These are phyloP conservation scores for Phylloscopus trochilus DNA, from an alignment of 2,113 vertebrate species.

Conservation along the genomic window DNA sequence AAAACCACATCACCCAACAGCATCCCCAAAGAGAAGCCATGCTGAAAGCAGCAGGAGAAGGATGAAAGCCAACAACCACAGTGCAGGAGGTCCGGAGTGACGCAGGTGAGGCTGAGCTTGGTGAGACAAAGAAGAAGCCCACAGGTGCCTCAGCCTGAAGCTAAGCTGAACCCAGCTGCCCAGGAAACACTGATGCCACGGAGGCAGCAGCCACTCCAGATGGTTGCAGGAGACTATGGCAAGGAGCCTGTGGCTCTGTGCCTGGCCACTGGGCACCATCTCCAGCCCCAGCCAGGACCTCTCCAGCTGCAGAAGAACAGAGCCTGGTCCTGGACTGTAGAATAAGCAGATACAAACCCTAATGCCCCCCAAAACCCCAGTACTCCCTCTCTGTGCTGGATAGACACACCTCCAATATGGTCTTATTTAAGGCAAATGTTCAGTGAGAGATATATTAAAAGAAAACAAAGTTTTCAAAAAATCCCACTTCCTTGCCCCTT, in stretches of 20 bases:
- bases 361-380: neutral
- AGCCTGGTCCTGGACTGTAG: neutral
- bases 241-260: neutral
- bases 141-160: neutral
- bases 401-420: neutral
- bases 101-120: neutral
- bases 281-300: neutral
- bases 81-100: neutral
- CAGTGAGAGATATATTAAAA: neutral
- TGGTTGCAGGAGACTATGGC: neutral
- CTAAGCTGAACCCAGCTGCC: neutral
- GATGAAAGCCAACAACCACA: neutral
- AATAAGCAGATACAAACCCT: neutral
- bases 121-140: neutral
- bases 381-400: neutral
- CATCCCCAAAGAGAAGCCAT: neutral
- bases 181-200: accelerated
- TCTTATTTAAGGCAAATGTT: neutral
- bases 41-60: neutral
- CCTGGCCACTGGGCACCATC: neutral
- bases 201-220: conserved; percentile 7
- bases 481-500: neutral
- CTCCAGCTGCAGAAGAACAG: neutral
- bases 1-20: neutral
- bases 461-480: neutral